Evolutionary conservation across 2,888 invertebrate species (phyloP).

Genomic region (Dinocampus coccinellae): DNA sequence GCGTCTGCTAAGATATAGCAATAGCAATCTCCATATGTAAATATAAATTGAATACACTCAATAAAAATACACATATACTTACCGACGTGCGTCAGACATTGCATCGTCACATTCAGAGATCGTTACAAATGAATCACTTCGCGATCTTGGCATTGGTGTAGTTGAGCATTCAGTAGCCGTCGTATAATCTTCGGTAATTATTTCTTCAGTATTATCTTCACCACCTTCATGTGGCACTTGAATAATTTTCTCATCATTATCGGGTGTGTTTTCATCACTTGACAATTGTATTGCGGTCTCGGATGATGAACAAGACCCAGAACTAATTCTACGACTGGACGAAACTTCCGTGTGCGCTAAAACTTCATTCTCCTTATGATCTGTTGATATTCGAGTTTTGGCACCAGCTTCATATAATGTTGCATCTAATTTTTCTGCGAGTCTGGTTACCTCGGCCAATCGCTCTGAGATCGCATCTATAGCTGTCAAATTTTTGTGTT

Average conservation of each 20-base stretch:
- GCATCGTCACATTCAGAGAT: slow-evolving; percentile 76
- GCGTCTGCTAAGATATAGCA: slow-evolving; percentile 28
- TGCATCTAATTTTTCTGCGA: slow-evolving; percentile 78
- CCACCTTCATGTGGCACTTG: slow-evolving; percentile 35
- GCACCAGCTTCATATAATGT: slow-evolving; percentile 65
- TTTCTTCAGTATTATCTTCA: slow-evolving; percentile 68
- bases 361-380: slow-evolving; percentile 46
- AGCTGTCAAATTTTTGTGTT: slow-evolving; percentile 72
- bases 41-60: slow-evolving; percentile 26
- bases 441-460: slow-evolving; percentile 75
- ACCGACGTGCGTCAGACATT: slow-evolving; percentile 34
- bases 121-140: slow-evolving; percentile 79
- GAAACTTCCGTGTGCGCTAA: slow-evolving; percentile 21
- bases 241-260: neutral
- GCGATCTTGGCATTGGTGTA: slow-evolving; percentile 71
- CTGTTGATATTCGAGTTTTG: slow-evolving; percentile 52
- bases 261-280: slow-evolving; percentile 1
- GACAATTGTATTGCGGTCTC: neutral
- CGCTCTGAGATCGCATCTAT: slow-evolving; percentile 78
- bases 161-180: slow-evolving; percentile 80
- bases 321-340: neutral
- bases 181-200: slow-evolving; percentile 74
- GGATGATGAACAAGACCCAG: neutral
- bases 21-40: slow-evolving; percentile 40
- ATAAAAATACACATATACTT: neutral